phyloP scores from a whole-genome alignment of 2,888 invertebrate genomes.

The Cryptocheilus praepositus region DNA sequence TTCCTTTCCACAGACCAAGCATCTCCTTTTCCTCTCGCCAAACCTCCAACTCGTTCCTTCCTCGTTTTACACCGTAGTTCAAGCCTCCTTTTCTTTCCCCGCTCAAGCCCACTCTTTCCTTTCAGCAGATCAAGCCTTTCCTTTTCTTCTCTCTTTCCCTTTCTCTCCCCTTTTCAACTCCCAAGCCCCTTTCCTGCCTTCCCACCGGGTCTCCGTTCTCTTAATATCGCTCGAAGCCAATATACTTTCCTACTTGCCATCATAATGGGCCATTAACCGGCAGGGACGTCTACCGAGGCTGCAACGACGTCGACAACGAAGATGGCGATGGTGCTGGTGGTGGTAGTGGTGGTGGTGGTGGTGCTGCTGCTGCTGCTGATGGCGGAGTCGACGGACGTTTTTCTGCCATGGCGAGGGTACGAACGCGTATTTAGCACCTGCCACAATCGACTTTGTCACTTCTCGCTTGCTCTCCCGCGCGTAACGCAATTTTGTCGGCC shows the following conservation, averaged over 20 bases:
- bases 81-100: too few species aligned
- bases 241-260: slow-evolving; percentile 38
- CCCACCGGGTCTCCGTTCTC: slow-evolving; percentile 12
- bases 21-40: slow-evolving; percentile 3
- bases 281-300: slow-evolving; percentile 1
- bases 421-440: slow-evolving; percentile 30
- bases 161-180: too few species aligned
- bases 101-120: neutral
- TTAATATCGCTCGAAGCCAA: slow-evolving; percentile 48
- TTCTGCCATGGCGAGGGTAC: slow-evolving; percentile 14
- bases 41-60: too few species aligned
- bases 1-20: too few species aligned
- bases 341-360: too few species aligned
- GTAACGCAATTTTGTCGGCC: slow-evolving; percentile 26
- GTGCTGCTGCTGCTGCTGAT: too few species aligned
- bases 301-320: neutral
- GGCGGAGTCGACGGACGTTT: slow-evolving; percentile 15
- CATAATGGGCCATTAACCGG: slow-evolving; percentile 45
- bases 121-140: neutral
- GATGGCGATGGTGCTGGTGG: too few species aligned
- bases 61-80: too few species aligned
- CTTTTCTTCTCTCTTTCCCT: neutral
- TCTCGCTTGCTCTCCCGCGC: neutral
- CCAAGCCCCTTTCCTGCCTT: neutral
- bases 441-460: slow-evolving; percentile 25